These are phyloP conservation scores for Xestia c-nigrum DNA, from an alignment of 2,888 invertebrate species.

Conservation along the genomic window DNA sequence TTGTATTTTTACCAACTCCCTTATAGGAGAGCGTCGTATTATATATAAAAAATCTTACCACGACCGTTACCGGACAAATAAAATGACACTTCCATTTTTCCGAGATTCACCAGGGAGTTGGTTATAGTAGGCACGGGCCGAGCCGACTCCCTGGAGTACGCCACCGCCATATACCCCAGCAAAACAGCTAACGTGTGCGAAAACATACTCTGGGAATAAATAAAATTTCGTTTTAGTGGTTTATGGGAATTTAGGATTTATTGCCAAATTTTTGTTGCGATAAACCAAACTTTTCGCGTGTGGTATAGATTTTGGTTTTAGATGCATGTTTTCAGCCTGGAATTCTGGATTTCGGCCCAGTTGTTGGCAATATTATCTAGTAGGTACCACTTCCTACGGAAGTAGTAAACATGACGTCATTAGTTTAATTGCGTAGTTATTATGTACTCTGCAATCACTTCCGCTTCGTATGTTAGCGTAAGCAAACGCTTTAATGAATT, in stretches of 20 bases:
- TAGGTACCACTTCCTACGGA: background rate
- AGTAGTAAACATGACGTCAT: conserved; percentile 9
- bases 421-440: conserved; percentile 24
- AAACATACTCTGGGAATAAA: conserved; percentile 70
- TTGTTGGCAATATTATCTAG: too few species aligned
- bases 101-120: conserved; percentile 85
- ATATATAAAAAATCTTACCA: conserved; percentile 70
- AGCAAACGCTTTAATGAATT: conserved; percentile 36
- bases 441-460: conserved; percentile 11
- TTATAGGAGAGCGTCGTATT: conserved; percentile 28
- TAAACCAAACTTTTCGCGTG: conserved; percentile 4
- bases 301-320: background rate
- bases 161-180: conserved; percentile 66
- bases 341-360: too few species aligned
- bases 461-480: conserved; percentile 5
- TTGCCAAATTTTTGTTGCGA: conserved; percentile 8
- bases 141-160: conserved; percentile 68
- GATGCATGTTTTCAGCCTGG: background rate
- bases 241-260: conserved; percentile 29
- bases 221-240: conserved; percentile 24
- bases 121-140: conserved; percentile 79
- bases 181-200: conserved; percentile 60
- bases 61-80: conserved; percentile 79
- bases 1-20: conserved; percentile 9
- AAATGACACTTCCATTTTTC: conserved; percentile 86